phyloP scores from a whole-genome alignment of 2,113 vertebrate species.

The Nannobrachium achirus region DNA sequence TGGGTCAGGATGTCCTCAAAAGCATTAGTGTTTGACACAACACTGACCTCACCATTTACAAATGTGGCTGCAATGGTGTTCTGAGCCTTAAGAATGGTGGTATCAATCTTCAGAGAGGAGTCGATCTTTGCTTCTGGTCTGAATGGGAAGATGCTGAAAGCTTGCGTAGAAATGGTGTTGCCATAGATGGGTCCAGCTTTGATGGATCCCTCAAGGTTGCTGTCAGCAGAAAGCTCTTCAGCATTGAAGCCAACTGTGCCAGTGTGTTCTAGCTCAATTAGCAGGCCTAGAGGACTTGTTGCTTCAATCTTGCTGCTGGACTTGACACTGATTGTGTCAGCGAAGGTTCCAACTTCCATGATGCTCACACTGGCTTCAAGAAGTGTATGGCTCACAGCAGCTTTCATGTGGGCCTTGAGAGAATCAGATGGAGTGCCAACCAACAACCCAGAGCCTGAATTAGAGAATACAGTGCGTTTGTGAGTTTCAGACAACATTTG shows the following conservation, averaged over 20 bases:
- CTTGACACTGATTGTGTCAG: conserved; percentile 69
- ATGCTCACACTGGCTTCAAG: conserved; percentile 81
- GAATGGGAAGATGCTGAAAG: conserved; percentile 69
- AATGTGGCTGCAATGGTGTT: conserved; percentile 81
- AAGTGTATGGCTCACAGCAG: conserved; percentile 83
- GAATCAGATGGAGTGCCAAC: conserved; percentile 75
- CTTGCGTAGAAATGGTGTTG: conserved; percentile 72
- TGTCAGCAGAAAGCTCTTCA: conserved; percentile 72
- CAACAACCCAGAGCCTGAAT: conserved; percentile 80
- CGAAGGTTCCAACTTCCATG: conserved; percentile 67
- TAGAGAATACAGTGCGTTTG: conserved; percentile 20
- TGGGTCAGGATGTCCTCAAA: conserved; percentile 82
- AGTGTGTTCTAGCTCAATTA: conserved; percentile 72
- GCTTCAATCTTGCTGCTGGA: conserved; percentile 77
- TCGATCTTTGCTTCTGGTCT: conserved; percentile 73
- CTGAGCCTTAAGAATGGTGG: conserved; percentile 78
- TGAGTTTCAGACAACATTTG: not conserved
- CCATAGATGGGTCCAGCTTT: conserved; percentile 77
- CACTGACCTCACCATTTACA: conserved; percentile 70
- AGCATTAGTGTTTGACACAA: conserved; percentile 83
- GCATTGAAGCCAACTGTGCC: conserved; percentile 67
- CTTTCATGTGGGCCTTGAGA: conserved; percentile 73
- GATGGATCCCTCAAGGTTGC: conserved; percentile 76
- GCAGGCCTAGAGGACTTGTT: conserved; percentile 82
- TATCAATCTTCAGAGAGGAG: conserved; percentile 83